Evolutionary conservation across 2,797 vertebrate species (phyloP), one percentile per base, ranked within the genome.

Genomic region (Octomys mimax): DNA sequence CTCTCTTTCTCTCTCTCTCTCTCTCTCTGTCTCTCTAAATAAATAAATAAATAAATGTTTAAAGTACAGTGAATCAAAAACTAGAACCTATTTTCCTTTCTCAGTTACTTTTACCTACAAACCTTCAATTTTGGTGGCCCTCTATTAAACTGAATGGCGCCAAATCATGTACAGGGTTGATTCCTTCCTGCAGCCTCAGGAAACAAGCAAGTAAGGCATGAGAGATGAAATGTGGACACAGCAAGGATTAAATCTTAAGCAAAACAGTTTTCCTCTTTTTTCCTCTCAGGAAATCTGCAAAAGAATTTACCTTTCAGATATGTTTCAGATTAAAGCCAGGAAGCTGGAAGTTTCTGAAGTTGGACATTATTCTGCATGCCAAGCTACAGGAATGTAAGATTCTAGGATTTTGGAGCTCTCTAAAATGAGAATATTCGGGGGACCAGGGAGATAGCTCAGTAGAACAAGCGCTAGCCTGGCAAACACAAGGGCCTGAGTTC

Each of bases 81-180:
- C 68, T 88, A 70, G 33, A 80, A 70, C 9, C 42, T 42, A 18
- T 75, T 39, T 80, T 62, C 18, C 24, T 12, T 54, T 86, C 64
- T 87, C 46, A 59, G 26, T 87, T 90, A 62, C 61, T 94, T 87
- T 75, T 19, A 62, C 54, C 42, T n/a, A 19, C 68, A 64, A 94
- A 46, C 6, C 5, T 79, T 83, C 10, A 0, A 42, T 68, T 28
- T 36, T 24, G 12, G 87, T 59, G 90, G 1, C 7, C 33, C 16
- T 79, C 31, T 75, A 61, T 87, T 68, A 70, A 59, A 18, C 31
- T 31, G 22, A 52, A 6, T 77, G 64, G 66, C 28, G 8, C 11
- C 33, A 62, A 86, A 92, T 57, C 14, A 42, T 5, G 26, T 33
- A 57, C 2, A 21, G 18, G 31, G 11, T 66, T 28, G 5, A 59